Evolutionary conservation across 2,797 vertebrate species (phyloP).

Genomic region (Pangasius mekongensis): DNA sequence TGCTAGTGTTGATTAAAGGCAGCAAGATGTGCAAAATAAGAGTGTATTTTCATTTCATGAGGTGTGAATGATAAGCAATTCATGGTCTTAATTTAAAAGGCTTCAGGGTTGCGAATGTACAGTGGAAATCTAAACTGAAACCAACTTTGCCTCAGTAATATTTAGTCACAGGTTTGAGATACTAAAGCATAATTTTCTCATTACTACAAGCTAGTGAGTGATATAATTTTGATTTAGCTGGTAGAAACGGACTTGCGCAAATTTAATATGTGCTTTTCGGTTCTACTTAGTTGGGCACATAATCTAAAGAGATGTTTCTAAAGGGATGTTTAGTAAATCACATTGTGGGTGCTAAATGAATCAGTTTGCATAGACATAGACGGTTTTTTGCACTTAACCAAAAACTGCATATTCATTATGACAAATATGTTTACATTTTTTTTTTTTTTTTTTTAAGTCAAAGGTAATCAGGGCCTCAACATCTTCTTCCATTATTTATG

Average conservation of each 20-base stretch:
- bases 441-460: no score
- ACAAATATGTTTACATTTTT: no score
- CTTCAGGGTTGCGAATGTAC: not conserved
- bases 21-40: not conserved
- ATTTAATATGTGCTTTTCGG: not conserved
- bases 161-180: not conserved
- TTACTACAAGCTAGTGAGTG: not conserved
- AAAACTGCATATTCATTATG: not conserved
- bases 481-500: not conserved
- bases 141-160: not conserved
- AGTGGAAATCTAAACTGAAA: not conserved
- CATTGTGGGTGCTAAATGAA: not conserved
- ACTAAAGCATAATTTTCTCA: not conserved
- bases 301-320: not conserved
- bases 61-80: not conserved
- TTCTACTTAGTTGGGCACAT: not conserved
- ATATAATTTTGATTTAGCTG: not conserved
- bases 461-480: not conserved
- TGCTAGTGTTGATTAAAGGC: not conserved
- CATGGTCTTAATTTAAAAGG: not conserved
- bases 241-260: not conserved
- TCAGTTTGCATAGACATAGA: not conserved
- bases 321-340: conserved; percentile 2
- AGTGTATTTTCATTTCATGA: not conserved
- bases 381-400: not conserved